Evolutionary conservation across 2,888 invertebrate genomes (phyloP), one percentile per base, ranked within the genome.

Genomic region (Spilarctia lutea): DNA sequence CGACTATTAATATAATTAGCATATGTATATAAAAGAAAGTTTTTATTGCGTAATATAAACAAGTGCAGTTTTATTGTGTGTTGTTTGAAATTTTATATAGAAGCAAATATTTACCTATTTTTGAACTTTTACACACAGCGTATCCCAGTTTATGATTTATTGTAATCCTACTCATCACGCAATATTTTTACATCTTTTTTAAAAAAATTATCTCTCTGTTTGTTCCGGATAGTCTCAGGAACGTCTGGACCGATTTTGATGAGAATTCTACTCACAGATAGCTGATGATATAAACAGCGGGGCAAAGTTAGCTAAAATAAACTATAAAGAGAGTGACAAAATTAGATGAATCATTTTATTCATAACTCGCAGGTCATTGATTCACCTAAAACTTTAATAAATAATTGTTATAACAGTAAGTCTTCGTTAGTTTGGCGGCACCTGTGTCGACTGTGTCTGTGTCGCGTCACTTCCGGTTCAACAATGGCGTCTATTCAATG

Each of bases 401-500:
- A 48, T 48, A 48, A 18, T 20, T 56, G 42, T 69, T 56, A 56
- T 69, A 71, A 74, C 69, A 20, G 69, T 52, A 65, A 39, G 56
- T 73, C 39, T 70, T 18, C 48, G 45, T 20, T 24, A 42, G 24
- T 70, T 69, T 24, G 30, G 48, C 20, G 56, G 72, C 73, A 76
- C 73, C 76, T 73, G 76, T 73, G 65, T 45, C 72, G 52, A 39
- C 48, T 56, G n/a, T 52, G 33, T 30, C 48, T 56, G n/a, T 52
- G 33, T 30, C 42, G 60, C 66, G 72, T 67, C 68, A 76, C 73
- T 76, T 76, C 76, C 76, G 67, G 73, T 52, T 24, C 45, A 71
- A 76, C 73, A 76, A 76, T 73, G 76, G 76, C 71, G 65, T 11
- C 67, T 65, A 20, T 72, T 39, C 67, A 72, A 65, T 72, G 75